Base-by-base conservation (phyloP, 2,888 invertebrate genomes). In the Platycheirus rosarum region DNA sequence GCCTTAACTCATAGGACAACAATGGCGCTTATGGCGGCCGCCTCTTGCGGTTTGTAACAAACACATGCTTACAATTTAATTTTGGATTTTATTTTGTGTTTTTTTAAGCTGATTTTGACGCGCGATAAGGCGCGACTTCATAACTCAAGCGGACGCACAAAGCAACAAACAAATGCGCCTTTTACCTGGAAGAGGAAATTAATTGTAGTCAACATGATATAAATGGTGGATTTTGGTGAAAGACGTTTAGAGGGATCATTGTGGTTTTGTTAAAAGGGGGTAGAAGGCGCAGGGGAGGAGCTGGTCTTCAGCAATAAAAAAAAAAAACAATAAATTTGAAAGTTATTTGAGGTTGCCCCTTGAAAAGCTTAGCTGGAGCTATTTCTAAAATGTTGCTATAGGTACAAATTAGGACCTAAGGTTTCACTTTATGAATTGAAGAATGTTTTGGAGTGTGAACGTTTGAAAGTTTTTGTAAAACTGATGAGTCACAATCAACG, bases 121-220 rank as follows among this genome's bases (percentile, higher is more conserved):
- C 49, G 23, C 69, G 76, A 76, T 76, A 76, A 76, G 37, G 37
- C n/a, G 44, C 42, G n/a, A 42, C 57, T 16, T 32, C 51, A 49
- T 44, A 49, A 29, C 46, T 13, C 51, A 23, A 46, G 14, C 46
- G 23, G 32, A 55, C 29, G 55, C 14, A 57, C 42, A 46, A 69
- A 37, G 53, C 35, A 75, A 44, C 60, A 53, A 63, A 63, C 51
- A 35, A 76, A 69, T 63, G 60, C 75, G 62, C 75, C 75, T 76
- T 76, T 62, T 69, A 68, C 20, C 55, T 35, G 37, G 46, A 55
- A 68, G 62, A 53, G 18, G 69, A 69, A 69, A 76, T 76, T 76
- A 76, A 69, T 76, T 76, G 69, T 20, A 46, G 68, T 76, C 75
- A 69, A 76, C 69, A 69, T 69, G 23, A 20, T 40, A n/a, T 35